Evolutionary conservation across 2,888 invertebrate genomes (phyloP).

Genomic region (Furcula furcula): DNA sequence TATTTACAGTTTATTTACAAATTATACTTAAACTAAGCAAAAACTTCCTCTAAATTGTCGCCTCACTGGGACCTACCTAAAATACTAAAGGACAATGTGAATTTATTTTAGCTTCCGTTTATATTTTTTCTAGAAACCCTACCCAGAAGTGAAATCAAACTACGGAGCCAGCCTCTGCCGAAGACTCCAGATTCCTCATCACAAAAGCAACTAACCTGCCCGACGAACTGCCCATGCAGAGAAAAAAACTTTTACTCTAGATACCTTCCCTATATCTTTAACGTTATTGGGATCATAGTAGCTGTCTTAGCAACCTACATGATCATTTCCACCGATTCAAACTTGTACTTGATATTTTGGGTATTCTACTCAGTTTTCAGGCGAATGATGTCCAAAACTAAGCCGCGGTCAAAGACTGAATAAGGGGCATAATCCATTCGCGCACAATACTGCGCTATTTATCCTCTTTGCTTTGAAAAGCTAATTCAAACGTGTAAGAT

Average conservation of each 20-base stretch:
- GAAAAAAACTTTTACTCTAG: conserved; percentile 14
- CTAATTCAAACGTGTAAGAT: too few species aligned
- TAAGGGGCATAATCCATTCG: conserved; percentile 15
- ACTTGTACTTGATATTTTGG: conserved; percentile 68
- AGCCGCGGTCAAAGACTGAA: conserved; percentile 44
- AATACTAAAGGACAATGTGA: too few species aligned
- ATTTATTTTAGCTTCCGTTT: too few species aligned
- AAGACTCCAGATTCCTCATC: conserved; percentile 2
- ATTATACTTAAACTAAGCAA: too few species aligned
- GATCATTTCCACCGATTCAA: conserved; percentile 62
- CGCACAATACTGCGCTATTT: too few species aligned
- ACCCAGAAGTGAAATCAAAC: conserved; percentile 1
- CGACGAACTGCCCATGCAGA: conserved; percentile 47
- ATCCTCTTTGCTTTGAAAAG: too few species aligned
- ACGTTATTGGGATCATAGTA: conserved; percentile 54
- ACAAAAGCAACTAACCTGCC: conserved; percentile 30
- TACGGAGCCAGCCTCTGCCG: conserved; percentile 7
- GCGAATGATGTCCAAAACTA: conserved; percentile 51
- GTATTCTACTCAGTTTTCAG: conserved; percentile 62
- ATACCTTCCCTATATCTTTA: conserved; percentile 40
- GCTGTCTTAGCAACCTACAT: conserved; percentile 63
- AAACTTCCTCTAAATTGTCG: too few species aligned
- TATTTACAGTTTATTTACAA: too few species aligned
- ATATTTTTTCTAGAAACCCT: conserved; percentile 40
- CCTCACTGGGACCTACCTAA: too few species aligned